Conservation (phyloP, 2,797 vertebrate species). For the Cryptoblepharus egeriae region DNA sequence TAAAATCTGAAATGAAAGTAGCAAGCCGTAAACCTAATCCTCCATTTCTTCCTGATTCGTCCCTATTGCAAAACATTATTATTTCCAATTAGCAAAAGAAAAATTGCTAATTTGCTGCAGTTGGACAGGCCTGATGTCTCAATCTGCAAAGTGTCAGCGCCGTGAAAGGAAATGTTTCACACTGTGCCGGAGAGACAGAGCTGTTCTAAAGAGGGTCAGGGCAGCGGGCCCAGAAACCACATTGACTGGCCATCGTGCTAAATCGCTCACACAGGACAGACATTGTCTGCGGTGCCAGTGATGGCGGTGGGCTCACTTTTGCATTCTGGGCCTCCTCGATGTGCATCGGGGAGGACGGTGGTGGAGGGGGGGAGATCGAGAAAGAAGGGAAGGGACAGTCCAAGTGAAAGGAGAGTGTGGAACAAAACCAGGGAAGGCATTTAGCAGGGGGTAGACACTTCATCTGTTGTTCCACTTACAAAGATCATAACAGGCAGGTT, state of each 20-base stretch:
- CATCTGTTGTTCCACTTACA: fast-evolving
- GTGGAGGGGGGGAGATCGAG: conserved; percentile 62
- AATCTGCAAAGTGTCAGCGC: conserved; percentile 93
- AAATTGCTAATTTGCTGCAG: conserved; percentile 93
- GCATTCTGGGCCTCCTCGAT: conserved; percentile 66
- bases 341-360: conserved; percentile 63
- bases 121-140: conserved; percentile 91
- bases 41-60: conserved; percentile 74
- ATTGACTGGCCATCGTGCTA: conserved; percentile 83
- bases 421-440: conserved; percentile 24
- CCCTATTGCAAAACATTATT: conserved; percentile 89
- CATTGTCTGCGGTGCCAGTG: conserved; percentile 86
- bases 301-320: conserved; percentile 77
- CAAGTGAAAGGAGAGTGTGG: conserved; percentile 33
- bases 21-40: conserved; percentile 73
- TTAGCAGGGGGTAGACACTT: conserved; percentile 2
- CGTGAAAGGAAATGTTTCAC: conserved; percentile 89
- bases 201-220: conserved; percentile 85
- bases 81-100: conserved; percentile 96
- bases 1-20: not conserved
- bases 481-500: not conserved
- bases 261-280: conserved; percentile 86
- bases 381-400: conserved; percentile 47
- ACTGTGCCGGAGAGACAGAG: conserved; percentile 80
- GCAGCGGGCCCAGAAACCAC: conserved; percentile 85